A percentile compares a stretch with the other conserved stretches of the same genome.
phyloP scores from a whole-genome alignment of 1,140 invertebrate genomes.

The Drosophila tani region DNA sequence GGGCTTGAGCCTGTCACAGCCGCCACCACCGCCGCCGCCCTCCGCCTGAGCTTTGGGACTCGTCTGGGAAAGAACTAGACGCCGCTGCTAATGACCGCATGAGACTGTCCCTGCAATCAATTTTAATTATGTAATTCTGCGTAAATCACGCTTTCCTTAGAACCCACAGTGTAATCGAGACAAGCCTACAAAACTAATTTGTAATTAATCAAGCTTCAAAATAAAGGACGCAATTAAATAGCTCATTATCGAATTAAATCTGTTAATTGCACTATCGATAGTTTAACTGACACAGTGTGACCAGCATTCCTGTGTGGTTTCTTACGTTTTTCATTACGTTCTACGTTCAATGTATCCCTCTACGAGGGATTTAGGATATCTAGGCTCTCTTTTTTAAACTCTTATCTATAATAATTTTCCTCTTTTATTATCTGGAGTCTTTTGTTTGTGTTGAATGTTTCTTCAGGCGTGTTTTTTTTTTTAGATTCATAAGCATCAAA shows the following conservation, averaged over 20 bases:
- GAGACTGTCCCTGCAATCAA: constrained; percentile 57
- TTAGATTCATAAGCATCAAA: constrained; percentile 7
- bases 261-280: too few species aligned
- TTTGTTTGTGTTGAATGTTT: constrained; percentile 47
- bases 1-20: constrained; percentile 63
- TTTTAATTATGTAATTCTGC: constrained; percentile 28
- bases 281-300: too few species aligned
- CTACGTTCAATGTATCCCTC: too few species aligned
- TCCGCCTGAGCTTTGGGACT: constrained; percentile 58
- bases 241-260: constrained; percentile 3
- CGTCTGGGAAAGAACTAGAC: not conserved
- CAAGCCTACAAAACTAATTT: constrained; percentile 48
- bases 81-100: constrained; percentile 7
- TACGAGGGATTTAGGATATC: too few species aligned
- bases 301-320: too few species aligned
- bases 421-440: constrained; percentile 37
- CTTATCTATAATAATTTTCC: not conserved
- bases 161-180: constrained; percentile 16
- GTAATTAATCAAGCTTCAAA: constrained; percentile 46
- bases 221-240: constrained; percentile 46
- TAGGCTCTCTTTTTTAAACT: not conserved
- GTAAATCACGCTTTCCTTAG: constrained; percentile 17
- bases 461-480: not conserved
- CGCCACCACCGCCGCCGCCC: constrained; percentile 86
- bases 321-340: too few species aligned